Percentiles rank a stretch among this genome's conserved stretches.
phyloP scores from a whole-genome alignment of 1,140 invertebrate genomes.

The Laupala kohalensis region DNA sequence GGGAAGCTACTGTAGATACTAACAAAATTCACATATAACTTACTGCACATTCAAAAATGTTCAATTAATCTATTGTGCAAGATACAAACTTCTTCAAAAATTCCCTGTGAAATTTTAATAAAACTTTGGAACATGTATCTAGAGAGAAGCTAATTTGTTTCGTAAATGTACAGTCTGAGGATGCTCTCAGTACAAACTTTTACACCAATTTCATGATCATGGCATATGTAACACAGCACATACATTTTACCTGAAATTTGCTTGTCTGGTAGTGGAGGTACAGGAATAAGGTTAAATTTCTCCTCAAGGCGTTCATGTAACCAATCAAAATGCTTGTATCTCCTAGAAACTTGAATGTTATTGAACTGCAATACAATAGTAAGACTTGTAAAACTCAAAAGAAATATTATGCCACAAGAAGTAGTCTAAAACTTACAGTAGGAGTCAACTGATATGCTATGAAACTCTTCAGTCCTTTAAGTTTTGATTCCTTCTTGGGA shows the following conservation, averaged over 20 bases:
- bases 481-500: conserved; percentile 92
- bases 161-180: no score
- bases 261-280: conserved; percentile 94
- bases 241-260: conserved; percentile 65
- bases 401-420: not conserved
- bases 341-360: conserved; percentile 85
- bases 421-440: conserved; percentile 39
- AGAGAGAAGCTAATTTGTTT: no score
- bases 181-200: no score
- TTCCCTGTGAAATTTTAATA: no score
- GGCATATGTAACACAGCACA: not conserved
- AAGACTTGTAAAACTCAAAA: not conserved
- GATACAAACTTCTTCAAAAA: no score
- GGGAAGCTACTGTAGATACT: no score
- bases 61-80: no score
- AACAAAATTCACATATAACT: no score
- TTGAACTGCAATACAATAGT: conserved; percentile 51
- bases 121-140: no score
- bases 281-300: conserved; percentile 87
- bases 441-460: conserved; percentile 94
- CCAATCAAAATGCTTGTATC: conserved; percentile 99
- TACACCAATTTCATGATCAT: no score
- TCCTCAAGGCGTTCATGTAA: conserved; percentile 82
- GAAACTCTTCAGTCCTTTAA: conserved; percentile 93
- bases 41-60: no score